A percentile compares a stretch with the other conserved stretches of the same genome.
These are phyloP conservation scores for Crax fasciolata DNA, from an alignment of 2,797 vertebrate species.

Conservation along the genomic window DNA sequence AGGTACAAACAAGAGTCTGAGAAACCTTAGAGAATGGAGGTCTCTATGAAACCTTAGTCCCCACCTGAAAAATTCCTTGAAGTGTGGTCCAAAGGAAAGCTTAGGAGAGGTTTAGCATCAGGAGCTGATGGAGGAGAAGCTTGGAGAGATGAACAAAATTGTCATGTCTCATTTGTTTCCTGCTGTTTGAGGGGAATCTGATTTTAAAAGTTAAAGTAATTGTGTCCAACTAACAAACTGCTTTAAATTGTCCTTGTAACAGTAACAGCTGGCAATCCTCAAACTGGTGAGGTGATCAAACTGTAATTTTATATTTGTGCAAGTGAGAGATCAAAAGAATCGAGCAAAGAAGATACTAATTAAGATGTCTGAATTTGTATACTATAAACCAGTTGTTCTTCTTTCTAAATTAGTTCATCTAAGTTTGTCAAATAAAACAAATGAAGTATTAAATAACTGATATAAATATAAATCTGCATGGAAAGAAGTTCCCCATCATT, in stretches of 20 bases:
- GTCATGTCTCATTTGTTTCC: background rate
- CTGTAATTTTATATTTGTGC: background rate
- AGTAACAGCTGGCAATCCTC: background rate
- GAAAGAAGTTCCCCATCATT: background rate
- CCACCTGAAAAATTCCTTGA: background rate
- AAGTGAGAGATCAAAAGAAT: background rate
- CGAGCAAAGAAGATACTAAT: background rate
- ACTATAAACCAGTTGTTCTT: background rate
- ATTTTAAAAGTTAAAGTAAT: background rate
- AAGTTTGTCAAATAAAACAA: background rate
- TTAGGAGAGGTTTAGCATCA: background rate
- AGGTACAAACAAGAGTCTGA: background rate
- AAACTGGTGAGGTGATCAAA: background rate
- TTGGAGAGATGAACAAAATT: background rate
- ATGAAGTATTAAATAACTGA: background rate
- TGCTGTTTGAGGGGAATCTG: background rate
- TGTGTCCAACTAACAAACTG: background rate
- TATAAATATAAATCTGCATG: background rate
- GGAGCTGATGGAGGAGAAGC: background rate
- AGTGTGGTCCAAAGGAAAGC: background rate
- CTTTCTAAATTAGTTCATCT: background rate
- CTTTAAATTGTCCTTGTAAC: background rate
- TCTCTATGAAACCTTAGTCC: background rate
- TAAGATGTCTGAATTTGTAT: background rate
- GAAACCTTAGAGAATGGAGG: background rate